Evolutionary conservation across 1,140 invertebrate genomes (phyloP).

Genomic region (Ostrea denselamellosa): DNA sequence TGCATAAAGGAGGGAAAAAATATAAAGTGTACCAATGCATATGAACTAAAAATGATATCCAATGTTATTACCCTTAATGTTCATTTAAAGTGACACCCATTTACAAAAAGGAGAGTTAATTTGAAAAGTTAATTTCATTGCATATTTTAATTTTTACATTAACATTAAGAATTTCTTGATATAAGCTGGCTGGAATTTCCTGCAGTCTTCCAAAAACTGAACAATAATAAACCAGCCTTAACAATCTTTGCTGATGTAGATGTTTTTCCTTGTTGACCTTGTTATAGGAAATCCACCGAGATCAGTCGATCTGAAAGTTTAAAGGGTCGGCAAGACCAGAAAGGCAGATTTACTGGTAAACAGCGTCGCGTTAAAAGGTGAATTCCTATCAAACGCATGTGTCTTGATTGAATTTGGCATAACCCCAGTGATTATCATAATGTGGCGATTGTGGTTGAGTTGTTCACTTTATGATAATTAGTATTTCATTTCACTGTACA

Average conservation of each 20-base stretch:
- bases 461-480: neutral
- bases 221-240: neutral
- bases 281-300: slow-evolving; percentile 61
- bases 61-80: too few species aligned
- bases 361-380: slow-evolving; percentile 44
- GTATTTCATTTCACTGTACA: slow-evolving; percentile 37
- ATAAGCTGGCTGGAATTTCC: neutral
- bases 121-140: too few species aligned
- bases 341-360: slow-evolving; percentile 36
- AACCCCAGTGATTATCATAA: neutral
- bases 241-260: neutral
- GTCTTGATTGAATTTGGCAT: slow-evolving; percentile 33
- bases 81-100: too few species aligned
- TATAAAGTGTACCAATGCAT: too few species aligned
- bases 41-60: too few species aligned
- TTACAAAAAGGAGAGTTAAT: too few species aligned
- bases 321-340: slow-evolving; percentile 69
- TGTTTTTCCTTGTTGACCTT: slow-evolving; percentile 36
- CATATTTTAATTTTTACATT: neutral
- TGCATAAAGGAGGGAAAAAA: too few species aligned
- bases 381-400: slow-evolving; percentile 19
- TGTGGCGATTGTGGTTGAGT: neutral
- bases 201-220: neutral
- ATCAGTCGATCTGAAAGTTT: slow-evolving; percentile 77
- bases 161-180: neutral